These are phyloP conservation scores for Heliothis virescens DNA, from an alignment of 1,140 invertebrate genomes.

Conservation along the genomic window DNA sequence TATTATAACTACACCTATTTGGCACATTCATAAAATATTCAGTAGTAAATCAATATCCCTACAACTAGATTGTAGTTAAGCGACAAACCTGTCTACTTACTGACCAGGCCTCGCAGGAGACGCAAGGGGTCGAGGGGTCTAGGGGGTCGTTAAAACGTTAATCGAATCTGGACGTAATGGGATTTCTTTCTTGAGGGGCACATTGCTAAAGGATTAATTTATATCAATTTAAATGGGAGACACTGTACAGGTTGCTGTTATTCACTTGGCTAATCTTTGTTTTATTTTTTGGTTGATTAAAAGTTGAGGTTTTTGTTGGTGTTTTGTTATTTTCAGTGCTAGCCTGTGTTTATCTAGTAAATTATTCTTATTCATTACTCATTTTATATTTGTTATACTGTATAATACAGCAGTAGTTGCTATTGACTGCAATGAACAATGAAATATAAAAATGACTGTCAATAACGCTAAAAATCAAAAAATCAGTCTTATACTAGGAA, in stretches of 20 bases:
- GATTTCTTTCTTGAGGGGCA: constrained; percentile 85
- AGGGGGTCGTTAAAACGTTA: constrained; percentile 78
- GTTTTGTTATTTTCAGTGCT: no score
- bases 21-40: no score
- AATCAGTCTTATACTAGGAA: no score
- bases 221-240: constrained; percentile 84
- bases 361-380: no score
- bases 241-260: constrained; percentile 65
- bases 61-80: neutral
- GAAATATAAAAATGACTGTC: no score
- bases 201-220: constrained; percentile 85
- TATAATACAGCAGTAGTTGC: no score
- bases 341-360: no score
- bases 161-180: constrained; percentile 84
- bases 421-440: no score
- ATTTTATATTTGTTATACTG: no score
- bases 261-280: neutral
- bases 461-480: no score
- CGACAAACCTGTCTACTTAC: neutral
- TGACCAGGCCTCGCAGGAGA: constrained; percentile 37
- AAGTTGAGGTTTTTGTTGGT: no score
- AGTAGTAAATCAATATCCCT: neutral
- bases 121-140: constrained; percentile 40
- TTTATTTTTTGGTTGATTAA: neutral
- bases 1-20: no score